These are phyloP conservation scores for Brachypteracias leptosomus DNA, from an alignment of 2,113 vertebrate genomes.

Conservation along the genomic window DNA sequence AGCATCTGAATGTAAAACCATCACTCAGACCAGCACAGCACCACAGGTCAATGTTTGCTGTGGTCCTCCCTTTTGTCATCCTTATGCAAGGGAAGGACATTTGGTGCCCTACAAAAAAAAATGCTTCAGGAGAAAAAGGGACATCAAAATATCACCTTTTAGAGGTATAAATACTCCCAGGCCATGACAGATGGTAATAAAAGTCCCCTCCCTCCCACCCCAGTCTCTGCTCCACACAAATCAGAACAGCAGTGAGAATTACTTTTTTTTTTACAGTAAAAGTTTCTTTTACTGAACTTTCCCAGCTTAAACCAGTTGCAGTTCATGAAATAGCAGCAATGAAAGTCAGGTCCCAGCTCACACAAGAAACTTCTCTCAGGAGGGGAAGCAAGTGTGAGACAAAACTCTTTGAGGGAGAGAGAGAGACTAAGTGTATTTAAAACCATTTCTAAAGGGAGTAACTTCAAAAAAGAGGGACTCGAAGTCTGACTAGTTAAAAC, in stretches of 20 bases:
- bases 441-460: not conserved
- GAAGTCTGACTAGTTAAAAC: slow-evolving; percentile 10
- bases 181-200: not conserved
- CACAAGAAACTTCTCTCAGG: not conserved
- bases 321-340: not conserved
- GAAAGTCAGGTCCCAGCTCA: not conserved
- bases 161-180: not conserved
- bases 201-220: not conserved
- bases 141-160: not conserved
- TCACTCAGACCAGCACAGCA: not conserved
- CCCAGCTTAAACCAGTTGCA: not conserved
- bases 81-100: not conserved
- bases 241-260: no score
- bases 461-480: not conserved
- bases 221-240: not conserved
- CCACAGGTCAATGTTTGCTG: not conserved
- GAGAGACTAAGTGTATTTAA: not conserved
- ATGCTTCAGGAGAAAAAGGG: not conserved
- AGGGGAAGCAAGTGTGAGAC: not conserved
- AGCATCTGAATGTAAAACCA: not conserved
- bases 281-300: not conserved
- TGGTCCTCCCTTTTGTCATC: not conserved
- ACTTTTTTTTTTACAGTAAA: no score
- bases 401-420: not conserved
- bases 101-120: not conserved